Evolutionary conservation across 2,797 vertebrate genomes (phyloP).

Genomic region (Eulemur albifrons): DNA sequence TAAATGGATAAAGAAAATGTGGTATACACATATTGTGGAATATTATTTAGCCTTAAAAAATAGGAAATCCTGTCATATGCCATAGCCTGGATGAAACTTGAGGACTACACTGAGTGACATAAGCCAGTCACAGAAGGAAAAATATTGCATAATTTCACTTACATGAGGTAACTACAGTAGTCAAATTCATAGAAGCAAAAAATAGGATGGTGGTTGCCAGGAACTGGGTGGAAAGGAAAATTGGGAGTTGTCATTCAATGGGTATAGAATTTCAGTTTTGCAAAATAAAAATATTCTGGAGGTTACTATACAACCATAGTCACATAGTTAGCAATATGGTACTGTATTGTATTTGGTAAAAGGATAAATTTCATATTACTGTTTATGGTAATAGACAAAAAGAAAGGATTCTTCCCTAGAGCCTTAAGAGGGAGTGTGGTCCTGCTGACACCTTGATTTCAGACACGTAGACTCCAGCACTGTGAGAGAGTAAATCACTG

Average conservation of each 20-base stretch:
- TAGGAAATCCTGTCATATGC: neutral
- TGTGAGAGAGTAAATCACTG: too few species aligned
- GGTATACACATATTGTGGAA: neutral
- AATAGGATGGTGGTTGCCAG: too few species aligned
- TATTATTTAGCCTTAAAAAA: neutral
- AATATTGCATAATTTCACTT: neutral
- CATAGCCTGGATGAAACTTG: neutral
- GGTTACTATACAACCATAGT: neutral
- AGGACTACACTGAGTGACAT: neutral
- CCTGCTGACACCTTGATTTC: too few species aligned
- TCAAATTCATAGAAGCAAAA: neutral
- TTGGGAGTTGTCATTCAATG: neutral
- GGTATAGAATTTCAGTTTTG: neutral
- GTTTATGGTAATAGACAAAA: neutral
- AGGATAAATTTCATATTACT: neutral
- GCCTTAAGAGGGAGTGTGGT: too few species aligned
- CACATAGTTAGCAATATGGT: neutral
- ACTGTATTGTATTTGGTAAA: neutral
- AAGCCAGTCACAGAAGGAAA: neutral
- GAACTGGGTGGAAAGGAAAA: neutral
- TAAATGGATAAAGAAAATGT: neutral
- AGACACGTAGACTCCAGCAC: too few species aligned
- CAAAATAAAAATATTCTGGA: neutral
- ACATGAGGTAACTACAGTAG: neutral
- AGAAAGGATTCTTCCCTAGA: neutral